Conservation (phyloP, 2,797 vertebrate genomes). For the Jordanella pulchra region DNA sequence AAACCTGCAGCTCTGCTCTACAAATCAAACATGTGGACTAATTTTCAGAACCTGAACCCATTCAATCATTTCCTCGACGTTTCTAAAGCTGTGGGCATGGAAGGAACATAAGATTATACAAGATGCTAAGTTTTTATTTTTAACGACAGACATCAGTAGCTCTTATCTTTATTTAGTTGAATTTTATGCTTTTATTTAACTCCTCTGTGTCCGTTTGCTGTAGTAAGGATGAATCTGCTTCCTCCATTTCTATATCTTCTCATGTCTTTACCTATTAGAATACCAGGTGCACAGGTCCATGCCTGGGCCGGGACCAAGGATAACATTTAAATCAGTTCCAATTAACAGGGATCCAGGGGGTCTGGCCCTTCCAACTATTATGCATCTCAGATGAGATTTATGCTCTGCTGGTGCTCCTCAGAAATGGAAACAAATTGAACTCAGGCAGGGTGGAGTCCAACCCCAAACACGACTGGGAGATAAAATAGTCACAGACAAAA, state of each 20-base stretch:
- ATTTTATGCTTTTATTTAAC: no score
- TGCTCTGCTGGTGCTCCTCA: constrained; percentile 3
- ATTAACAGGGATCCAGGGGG: neutral
- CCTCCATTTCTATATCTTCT: neutral
- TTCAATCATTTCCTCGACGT: no score
- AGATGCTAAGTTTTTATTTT: no score
- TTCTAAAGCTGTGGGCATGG: no score
- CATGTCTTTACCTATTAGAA: neutral
- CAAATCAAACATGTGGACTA: no score
- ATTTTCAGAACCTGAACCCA: no score
- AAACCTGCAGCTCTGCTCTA: no score
- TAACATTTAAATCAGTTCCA: constrained; percentile 10
- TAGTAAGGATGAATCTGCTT: neutral
- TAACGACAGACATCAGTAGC: no score
- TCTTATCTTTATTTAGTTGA: no score
- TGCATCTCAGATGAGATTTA: neutral
- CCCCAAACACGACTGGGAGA: neutral
- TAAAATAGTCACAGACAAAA: neutral
- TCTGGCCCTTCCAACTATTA: neutral
- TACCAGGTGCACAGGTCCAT: constrained; percentile 6
- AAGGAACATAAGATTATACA: no score
- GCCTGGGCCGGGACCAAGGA: constrained; percentile 3
- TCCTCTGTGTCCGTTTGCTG: no score
- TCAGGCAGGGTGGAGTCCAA: neutral
- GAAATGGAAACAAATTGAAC: neutral